Percentiles rank a stretch among this genome's conserved stretches.
Conservation (phyloP, 2,113 vertebrate species). For the Columba janthina region DNA sequence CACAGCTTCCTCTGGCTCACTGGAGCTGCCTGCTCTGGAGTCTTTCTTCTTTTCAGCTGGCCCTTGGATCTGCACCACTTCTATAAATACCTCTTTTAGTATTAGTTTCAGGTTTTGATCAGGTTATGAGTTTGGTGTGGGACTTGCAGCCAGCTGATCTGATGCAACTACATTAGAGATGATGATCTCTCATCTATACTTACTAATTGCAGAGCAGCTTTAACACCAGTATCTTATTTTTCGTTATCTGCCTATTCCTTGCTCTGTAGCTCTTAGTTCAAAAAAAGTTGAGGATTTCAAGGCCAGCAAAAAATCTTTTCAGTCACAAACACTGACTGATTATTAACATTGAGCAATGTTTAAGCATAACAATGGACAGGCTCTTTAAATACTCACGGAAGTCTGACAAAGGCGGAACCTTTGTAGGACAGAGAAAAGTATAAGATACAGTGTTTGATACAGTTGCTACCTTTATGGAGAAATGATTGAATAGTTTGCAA, state of each 20-base stretch:
- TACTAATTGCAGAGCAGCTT: background rate
- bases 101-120: background rate
- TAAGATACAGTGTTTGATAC: background rate
- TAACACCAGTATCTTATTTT: background rate
- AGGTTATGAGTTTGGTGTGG: background rate
- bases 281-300: slow-evolving; percentile 8
- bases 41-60: background rate
- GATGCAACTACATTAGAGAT: background rate
- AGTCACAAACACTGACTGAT: background rate
- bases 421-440: background rate
- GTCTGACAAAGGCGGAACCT: slow-evolving; percentile 1
- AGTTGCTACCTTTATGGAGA: background rate
- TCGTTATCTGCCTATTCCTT: background rate
- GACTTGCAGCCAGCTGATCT: background rate
- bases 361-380: slow-evolving; percentile 19
- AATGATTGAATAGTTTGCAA: background rate
- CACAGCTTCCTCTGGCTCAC: background rate
- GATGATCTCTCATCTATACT: background rate
- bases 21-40: background rate
- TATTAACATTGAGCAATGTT: background rate
- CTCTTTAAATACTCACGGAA: slow-evolving; percentile 48
- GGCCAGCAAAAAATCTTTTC: background rate
- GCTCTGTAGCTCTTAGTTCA: background rate
- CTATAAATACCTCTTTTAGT: background rate
- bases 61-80: background rate